phyloP scores from a whole-genome alignment of 2,113 vertebrate species.

The Dasyprocta punctata region DNA sequence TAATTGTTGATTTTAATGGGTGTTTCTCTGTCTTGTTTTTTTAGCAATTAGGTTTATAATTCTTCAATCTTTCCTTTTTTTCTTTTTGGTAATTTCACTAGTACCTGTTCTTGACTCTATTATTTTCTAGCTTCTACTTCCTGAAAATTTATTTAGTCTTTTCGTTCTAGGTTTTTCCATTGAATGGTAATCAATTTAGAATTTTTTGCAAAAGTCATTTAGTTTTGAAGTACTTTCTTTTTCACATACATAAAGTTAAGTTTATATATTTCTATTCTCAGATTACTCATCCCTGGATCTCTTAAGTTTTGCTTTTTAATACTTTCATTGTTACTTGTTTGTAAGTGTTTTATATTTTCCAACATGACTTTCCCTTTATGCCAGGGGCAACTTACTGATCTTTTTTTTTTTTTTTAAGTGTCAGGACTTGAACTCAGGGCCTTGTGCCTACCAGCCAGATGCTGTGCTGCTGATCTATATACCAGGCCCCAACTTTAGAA shows the following conservation, averaged over 20 bases:
- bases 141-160: neutral
- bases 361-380: neutral
- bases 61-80: neutral
- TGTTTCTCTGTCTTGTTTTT: neutral
- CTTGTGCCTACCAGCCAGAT: no score
- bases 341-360: neutral
- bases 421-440: no score
- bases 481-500: no score
- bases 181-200: neutral
- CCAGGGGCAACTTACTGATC: neutral
- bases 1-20: neutral
- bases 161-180: neutral
- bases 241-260: neutral
- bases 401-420: no score
- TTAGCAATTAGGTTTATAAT: neutral
- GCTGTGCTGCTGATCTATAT: no score
- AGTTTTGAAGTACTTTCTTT: neutral
- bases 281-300: neutral
- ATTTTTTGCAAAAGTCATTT: neutral
- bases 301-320: neutral
- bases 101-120: neutral
- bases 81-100: neutral
- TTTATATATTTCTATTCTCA: neutral
- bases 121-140: constrained; percentile 10
- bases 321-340: neutral